phyloP scores from a whole-genome alignment of 2,797 vertebrate species.

The Eupleurogrammus muticus region DNA sequence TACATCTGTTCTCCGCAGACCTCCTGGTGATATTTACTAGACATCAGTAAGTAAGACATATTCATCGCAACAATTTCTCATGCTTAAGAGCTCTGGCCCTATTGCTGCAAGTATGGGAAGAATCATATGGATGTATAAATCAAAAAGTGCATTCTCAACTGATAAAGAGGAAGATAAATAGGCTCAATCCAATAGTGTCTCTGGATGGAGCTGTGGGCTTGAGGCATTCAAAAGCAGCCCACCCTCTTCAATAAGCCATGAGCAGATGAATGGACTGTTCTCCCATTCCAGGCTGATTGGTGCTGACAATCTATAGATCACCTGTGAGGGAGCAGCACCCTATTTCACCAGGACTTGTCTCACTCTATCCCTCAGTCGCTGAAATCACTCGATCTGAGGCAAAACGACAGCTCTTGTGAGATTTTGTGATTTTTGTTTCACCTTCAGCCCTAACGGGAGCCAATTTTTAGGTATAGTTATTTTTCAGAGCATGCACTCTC shows the following conservation, averaged over 20 bases:
- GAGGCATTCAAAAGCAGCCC: constrained; percentile 79
- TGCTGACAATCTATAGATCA: constrained; percentile 85
- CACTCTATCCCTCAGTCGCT: constrained; percentile 64
- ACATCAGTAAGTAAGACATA: constrained; percentile 53
- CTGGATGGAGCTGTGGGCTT: constrained; percentile 71
- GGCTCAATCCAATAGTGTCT: constrained; percentile 74
- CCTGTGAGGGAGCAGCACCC: constrained; percentile 73
- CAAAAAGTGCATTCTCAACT: constrained; percentile 79
- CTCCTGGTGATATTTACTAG: constrained; percentile 63
- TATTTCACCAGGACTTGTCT: constrained; percentile 77
- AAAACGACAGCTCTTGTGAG: constrained; percentile 63
- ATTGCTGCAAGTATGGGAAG: constrained; percentile 49
- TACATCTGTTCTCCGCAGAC: constrained; percentile 59
- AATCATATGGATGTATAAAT: constrained; percentile 77
- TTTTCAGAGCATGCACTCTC: not conserved
- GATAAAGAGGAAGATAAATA: constrained; percentile 84
- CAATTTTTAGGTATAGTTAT: constrained; percentile 12
- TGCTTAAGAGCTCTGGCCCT: constrained; percentile 38
- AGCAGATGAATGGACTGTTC: constrained; percentile 80
- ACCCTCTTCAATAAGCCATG: constrained; percentile 81
- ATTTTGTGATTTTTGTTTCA: constrained; percentile 43
- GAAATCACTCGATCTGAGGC: constrained; percentile 64
- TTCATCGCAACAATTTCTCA: constrained; percentile 64
- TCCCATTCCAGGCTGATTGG: constrained; percentile 79
- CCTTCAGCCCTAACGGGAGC: constrained; percentile 33